Percentiles rank a stretch among this genome's conserved stretches.
Conservation (phyloP, 2,888 invertebrate species). For the Lochmaea crataegi region DNA sequence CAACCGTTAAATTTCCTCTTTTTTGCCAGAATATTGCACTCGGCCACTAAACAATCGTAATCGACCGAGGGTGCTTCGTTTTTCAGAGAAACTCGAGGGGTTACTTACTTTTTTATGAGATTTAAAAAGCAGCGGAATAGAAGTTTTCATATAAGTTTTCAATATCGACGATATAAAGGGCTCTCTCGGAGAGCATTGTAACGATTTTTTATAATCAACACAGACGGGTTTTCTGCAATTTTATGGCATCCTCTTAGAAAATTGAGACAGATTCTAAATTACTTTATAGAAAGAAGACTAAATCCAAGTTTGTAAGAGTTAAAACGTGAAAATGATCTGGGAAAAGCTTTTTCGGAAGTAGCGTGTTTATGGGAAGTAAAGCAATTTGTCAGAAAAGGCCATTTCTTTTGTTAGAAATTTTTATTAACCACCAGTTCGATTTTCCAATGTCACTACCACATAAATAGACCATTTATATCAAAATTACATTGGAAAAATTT, state of each 20-base stretch:
- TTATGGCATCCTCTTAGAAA: slow-evolving; percentile 4
- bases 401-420: slow-evolving; percentile 9
- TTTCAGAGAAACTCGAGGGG: not conserved
- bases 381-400: slow-evolving; percentile 4
- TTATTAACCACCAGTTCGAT: slow-evolving; percentile 11
- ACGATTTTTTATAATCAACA: slow-evolving; percentile 18
- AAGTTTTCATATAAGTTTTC: slow-evolving; percentile 19
- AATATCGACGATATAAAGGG: slow-evolving; percentile 17
- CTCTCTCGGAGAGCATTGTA: slow-evolving; percentile 16
- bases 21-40: not conserved
- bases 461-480: slow-evolving; percentile 6
- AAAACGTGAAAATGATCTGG: slow-evolving; percentile 6
- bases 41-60: slow-evolving; percentile 15
- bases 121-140: slow-evolving; percentile 11
- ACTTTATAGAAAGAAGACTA: slow-evolving; percentile 15
- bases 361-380: slow-evolving; percentile 4
- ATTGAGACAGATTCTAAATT: slow-evolving; percentile 13
- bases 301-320: slow-evolving; percentile 4
- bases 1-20: not conserved
- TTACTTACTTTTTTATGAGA: slow-evolving; percentile 16
- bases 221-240: slow-evolving; percentile 7
- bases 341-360: slow-evolving; percentile 4
- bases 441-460: not conserved
- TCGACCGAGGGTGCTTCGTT: slow-evolving; percentile 4
- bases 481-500: not conserved